phyloP scores from a whole-genome alignment of 2,888 invertebrate genomes.

The Heterodera filipjevi region DNA sequence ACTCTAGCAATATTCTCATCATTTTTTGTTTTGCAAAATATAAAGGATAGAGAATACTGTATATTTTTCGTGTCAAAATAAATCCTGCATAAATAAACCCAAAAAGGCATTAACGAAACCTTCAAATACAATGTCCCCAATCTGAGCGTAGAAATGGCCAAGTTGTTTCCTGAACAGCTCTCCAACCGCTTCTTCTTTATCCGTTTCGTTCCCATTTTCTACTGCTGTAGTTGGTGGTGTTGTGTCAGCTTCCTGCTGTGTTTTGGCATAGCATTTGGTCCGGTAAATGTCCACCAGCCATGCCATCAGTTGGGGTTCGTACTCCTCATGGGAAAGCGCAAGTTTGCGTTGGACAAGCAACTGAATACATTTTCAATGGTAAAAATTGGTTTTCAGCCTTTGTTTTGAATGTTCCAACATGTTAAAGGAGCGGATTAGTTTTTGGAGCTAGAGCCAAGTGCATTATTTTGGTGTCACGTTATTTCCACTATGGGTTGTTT shows the following conservation, averaged over 20 bases:
- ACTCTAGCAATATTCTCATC: too few relatives aligned
- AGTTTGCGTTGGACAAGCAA: conserved; percentile 12
- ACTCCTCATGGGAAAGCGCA: not conserved
- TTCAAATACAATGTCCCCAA: conserved; percentile 11
- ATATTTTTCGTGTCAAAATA: too few relatives aligned
- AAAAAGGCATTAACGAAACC: too few relatives aligned
- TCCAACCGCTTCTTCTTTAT: not conserved
- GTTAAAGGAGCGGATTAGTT: too few relatives aligned
- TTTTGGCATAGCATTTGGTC: conserved; percentile 17
- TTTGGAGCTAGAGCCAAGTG: too few relatives aligned
- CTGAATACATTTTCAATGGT: not conserved
- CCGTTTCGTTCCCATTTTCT: not conserved
- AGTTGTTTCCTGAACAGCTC: conserved; percentile 13
- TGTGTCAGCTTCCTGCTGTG: not conserved
- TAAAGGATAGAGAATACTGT: too few relatives aligned
- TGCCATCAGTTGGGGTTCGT: conserved; percentile 29
- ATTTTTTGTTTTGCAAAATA: too few relatives aligned
- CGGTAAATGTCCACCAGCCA: conserved; percentile 32
- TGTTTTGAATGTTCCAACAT: too few relatives aligned
- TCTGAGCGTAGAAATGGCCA: conserved; percentile 17
- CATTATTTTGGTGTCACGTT: too few relatives aligned
- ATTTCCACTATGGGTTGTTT: too few relatives aligned
- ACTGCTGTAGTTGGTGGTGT: not conserved
- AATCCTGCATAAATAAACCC: too few relatives aligned
- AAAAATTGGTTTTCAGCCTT: too few relatives aligned